Evolutionary conservation across 2,888 invertebrate genomes (phyloP).

Genomic region (Drosophila nr. perissopoda): DNA sequence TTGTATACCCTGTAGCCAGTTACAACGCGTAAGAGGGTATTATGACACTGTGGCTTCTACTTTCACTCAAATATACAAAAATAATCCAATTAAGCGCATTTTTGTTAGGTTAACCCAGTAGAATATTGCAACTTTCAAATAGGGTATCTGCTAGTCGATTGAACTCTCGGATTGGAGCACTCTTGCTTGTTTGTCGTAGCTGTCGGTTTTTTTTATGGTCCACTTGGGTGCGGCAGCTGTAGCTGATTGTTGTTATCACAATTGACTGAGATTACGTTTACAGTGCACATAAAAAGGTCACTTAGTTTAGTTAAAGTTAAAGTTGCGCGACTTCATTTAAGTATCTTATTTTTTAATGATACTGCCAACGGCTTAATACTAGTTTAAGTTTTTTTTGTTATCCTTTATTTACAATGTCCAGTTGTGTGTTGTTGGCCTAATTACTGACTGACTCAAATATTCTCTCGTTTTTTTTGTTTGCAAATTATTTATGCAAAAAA

Average conservation of each 20-base stretch:
- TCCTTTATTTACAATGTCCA: not conserved
- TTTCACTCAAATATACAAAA: not conserved
- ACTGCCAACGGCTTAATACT: not conserved
- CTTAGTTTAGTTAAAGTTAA: constrained; percentile 70
- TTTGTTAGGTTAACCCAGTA: too few relatives aligned
- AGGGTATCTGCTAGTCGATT: not conserved
- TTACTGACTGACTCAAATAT: not conserved
- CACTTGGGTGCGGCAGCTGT: constrained; percentile 52
- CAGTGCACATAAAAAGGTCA: constrained; percentile 67
- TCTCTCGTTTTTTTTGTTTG: not conserved
- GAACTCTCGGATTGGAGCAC: not conserved
- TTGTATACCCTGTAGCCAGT: not conserved
- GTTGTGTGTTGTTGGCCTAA: not conserved
- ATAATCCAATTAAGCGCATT: accelerated
- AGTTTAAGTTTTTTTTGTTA: not conserved
- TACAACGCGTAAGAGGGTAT: not conserved
- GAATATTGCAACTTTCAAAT: not conserved
- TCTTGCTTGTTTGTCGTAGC: constrained; percentile 6
- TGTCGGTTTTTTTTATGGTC: constrained; percentile 58
- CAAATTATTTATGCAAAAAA: constrained; percentile 20
- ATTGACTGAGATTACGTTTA: constrained; percentile 72
- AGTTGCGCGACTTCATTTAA: constrained; percentile 24
- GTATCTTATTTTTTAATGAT: constrained; percentile 1
- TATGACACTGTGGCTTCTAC: not conserved
- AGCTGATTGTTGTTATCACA: constrained; percentile 74